Base-by-base conservation (phyloP, 1,140 invertebrate genomes). In the Achroia grisella region DNA sequence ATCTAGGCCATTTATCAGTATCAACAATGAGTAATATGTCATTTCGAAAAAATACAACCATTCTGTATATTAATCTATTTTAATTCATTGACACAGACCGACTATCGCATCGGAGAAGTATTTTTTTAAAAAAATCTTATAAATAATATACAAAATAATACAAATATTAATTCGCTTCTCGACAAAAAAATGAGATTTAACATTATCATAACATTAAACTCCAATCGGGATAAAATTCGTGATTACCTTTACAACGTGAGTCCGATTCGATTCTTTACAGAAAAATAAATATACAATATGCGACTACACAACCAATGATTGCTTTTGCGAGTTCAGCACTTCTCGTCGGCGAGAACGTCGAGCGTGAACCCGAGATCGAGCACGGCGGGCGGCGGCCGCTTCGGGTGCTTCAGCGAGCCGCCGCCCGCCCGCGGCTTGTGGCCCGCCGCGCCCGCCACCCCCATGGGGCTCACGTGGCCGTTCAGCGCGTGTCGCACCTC, bases 131-230 rank as follows among this genome's bases (percentile, higher is more conserved):
- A 80, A 86, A 83, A 70, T 77, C 81, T 86, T 86, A 86, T 70
- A 77, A 86, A 82, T 78, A 86, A 84, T 84, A 79, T 87, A 87
- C 82, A 87, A 87, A 87, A 86, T 81, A 83, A 87, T 85, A 85
- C 71, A 84, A 81, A 84, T 66, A 71, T 80, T 72, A 79, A 56
- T 77, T 75, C 64, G 61, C 46, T 64, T 72, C 57, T 62, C 50
- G 53, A 62, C 47, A 56, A 75, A 53, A 62, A 63, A 67, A 65
- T 73, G 71, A 80, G 75, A 79, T 78, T 79, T 73, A 71, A 68
- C 63, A 65, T 74, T 68, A 74, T 66, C 52, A 37, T 70, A 64
- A 64, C 64, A 59, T 73, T 67, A 68, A 64, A 64, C 65, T 65
- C 62, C 69, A 40, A 64, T 56, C 56, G 59, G 67, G 67, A 69